These are phyloP conservation scores for Deladenus siricidicola DNA, from an alignment of 2,888 invertebrate genomes.

Conservation along the genomic window DNA sequence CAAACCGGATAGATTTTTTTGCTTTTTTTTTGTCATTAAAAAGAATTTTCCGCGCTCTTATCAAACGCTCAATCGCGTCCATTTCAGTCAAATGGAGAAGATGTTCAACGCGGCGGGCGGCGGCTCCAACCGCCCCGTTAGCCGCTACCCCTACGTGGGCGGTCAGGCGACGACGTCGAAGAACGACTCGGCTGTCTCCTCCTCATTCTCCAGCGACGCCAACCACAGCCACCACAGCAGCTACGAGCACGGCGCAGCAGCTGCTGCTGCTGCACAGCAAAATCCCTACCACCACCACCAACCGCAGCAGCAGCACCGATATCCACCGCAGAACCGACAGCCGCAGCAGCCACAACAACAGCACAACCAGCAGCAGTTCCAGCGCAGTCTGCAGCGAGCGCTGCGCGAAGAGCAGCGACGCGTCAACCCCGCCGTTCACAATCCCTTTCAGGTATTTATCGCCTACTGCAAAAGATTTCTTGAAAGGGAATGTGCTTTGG, in stretches of 20 bases:
- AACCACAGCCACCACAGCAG: not conserved
- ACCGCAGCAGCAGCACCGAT: not conserved
- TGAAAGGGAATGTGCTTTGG: too few relatives aligned
- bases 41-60: too few relatives aligned
- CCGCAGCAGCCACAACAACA: not conserved
- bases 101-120: constrained; percentile 32
- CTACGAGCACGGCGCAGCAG: not conserved
- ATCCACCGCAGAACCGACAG: too few relatives aligned
- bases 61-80: not conserved
- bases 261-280: not conserved
- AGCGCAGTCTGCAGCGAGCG: not conserved
- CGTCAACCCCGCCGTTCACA: constrained; percentile 5
- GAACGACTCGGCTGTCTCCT: constrained; percentile 46
- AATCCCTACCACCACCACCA: constrained; percentile 7
- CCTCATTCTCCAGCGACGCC: constrained; percentile 42
- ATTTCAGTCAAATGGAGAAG: constrained; percentile 39
- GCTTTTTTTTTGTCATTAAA: not conserved
- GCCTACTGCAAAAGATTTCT: too few relatives aligned
- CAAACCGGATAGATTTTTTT: not conserved
- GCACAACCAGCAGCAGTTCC: not conserved
- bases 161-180: constrained; percentile 44
- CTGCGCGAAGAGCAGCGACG: constrained; percentile 17
- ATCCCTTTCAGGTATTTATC: not conserved
- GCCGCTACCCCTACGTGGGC: constrained; percentile 41
- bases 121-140: constrained; percentile 8